Base-by-base conservation (phyloP, 2,888 invertebrate genomes). In the Nebria brevicollis region DNA sequence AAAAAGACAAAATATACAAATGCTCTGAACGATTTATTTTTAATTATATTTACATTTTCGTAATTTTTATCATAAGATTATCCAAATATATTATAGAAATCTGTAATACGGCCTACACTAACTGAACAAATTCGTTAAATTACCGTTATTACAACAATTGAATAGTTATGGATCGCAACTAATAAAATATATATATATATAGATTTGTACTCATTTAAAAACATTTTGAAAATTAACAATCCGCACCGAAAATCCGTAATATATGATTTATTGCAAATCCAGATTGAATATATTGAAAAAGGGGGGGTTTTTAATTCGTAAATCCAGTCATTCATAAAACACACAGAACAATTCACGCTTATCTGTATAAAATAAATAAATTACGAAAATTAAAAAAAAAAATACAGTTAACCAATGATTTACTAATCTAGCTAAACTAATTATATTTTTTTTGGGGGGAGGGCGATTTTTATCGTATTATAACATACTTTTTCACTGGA, bases 401-500 rank as follows among this genome's bases (percentile, higher is more conserved):
- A 34, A 34, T 34, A 34, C 34, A 34, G 34, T 34, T 34, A 34
- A 34, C 34, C 34, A 34, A 34, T 34, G 34, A 34, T 34, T 34
- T 34, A 34, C 34, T 34, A 34, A 54, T 54, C 11, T 54, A 11
- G 8, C 13, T 54, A 54, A 6, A 5, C 54, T 54, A 54, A 11
- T 54, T 11, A 8, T 54, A 1, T 13, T 54, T 54, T 54, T 54
- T 54, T 43, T 43, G 0, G 43, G 54, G 54, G 54, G n/a, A n/a
- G 54, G 54, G 7, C 11, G 7, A 11, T 3, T 54, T 54, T 8
- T 54, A 75, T 75, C 26, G 3, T 25, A 65, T 75, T 25, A 75
- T 64, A 75, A 82, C 80, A 83, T 85, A 85, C 84, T 85, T 82
- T 83, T 82, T 84, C 84, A 85, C 84, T 85, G 84, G 84, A 85